phyloP scores from a whole-genome alignment of 1,140 invertebrate species.

The Drosophila ercepeae region DNA sequence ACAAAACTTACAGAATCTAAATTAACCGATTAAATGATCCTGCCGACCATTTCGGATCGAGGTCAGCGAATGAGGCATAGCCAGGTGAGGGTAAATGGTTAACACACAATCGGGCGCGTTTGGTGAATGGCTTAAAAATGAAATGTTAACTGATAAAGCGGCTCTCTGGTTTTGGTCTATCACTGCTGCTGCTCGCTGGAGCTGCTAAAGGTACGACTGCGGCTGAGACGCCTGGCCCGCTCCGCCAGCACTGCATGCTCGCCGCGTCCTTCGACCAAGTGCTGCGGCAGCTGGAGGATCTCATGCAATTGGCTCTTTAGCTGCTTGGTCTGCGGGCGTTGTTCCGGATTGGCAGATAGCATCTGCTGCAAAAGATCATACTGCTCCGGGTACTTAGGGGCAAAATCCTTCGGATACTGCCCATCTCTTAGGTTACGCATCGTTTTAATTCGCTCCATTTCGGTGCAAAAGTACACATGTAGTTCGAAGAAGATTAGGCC shows the following conservation, averaged over 20 bases:
- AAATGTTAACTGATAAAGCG: slow-evolving; percentile 34
- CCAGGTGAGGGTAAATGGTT: slow-evolving; percentile 45
- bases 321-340: slow-evolving; percentile 90
- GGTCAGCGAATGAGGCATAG: slow-evolving; percentile 51
- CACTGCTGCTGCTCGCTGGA: slow-evolving; percentile 51
- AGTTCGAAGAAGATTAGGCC: slow-evolving; percentile 98
- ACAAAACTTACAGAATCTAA: slow-evolving; percentile 42
- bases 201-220: slow-evolving; percentile 74
- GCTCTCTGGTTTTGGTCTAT: slow-evolving; percentile 4
- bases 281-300: slow-evolving; percentile 61
- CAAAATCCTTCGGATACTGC: slow-evolving; percentile 90
- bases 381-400: slow-evolving; percentile 87
- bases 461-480: slow-evolving; percentile 93
- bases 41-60: slow-evolving; percentile 7
- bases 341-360: slow-evolving; percentile 89
- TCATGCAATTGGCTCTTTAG: slow-evolving; percentile 84
- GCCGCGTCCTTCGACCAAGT: slow-evolving; percentile 56
- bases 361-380: slow-evolving; percentile 89
- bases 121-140: slow-evolving; percentile 30
- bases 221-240: slow-evolving; percentile 65
- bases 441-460: slow-evolving; percentile 92
- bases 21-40: slow-evolving; percentile 37
- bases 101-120: slow-evolving; percentile 15
- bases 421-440: slow-evolving; percentile 87
- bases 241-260: slow-evolving; percentile 63